Conservation (phyloP, 2,113 vertebrate species). For the Cacatua alba region DNA sequence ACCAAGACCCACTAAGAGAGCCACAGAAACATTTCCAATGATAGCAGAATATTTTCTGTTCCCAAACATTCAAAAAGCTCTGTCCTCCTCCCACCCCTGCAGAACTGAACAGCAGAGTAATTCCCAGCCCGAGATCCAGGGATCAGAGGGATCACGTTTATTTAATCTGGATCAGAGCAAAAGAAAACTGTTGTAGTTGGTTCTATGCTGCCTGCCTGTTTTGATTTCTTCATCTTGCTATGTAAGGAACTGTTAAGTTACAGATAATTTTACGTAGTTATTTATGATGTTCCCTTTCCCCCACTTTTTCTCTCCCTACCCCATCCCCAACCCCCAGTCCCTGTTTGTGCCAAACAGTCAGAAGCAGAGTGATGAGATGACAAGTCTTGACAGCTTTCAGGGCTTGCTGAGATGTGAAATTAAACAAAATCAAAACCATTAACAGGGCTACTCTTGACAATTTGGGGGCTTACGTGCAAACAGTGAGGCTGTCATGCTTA, state of each 20-base stretch:
- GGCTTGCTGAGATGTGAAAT: background rate
- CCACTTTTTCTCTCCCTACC: background rate
- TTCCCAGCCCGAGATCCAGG: background rate
- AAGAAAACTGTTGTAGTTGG: background rate
- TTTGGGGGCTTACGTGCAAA: background rate
- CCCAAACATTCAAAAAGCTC: background rate
- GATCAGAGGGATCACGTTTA: background rate
- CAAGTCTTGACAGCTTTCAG: background rate
- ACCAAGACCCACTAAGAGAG: background rate
- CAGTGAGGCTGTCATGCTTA: background rate
- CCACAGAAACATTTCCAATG: background rate
- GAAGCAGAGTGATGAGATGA: background rate
- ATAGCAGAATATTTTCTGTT: background rate
- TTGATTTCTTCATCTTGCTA: background rate
- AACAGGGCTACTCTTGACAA: background rate
- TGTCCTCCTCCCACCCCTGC: accelerated
- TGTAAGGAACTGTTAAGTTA: background rate
- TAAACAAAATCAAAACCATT: slow-evolving; percentile 13
- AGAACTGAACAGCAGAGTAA: background rate
- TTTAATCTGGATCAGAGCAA: background rate
- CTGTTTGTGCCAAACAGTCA: background rate
- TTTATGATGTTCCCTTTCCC: background rate
- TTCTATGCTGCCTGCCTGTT: background rate
- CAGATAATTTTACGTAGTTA: background rate
- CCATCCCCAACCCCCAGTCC: background rate